phyloP scores from a whole-genome alignment of 2,888 invertebrate genomes.

The Xanthia icteritia region DNA sequence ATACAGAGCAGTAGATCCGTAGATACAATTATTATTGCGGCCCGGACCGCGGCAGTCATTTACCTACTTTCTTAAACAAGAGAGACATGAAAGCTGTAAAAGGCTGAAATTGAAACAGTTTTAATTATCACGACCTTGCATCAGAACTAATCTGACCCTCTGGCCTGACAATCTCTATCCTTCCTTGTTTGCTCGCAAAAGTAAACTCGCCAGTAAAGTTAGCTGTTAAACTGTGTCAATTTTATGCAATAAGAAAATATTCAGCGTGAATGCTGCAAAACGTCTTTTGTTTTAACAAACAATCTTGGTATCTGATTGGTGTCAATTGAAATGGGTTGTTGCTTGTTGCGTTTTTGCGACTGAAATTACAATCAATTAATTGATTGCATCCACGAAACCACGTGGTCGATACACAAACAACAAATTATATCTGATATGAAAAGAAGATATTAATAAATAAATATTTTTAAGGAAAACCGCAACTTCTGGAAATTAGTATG shows the following conservation, averaged over 20 bases:
- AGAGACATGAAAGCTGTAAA: neutral
- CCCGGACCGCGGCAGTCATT: neutral
- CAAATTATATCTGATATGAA: neutral
- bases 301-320: conserved; percentile 35
- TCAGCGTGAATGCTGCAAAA: conserved; percentile 8
- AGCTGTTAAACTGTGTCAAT: neutral
- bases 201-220: neutral
- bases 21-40: neutral
- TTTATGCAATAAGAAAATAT: neutral
- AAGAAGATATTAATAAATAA: neutral
- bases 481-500: neutral
- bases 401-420: neutral
- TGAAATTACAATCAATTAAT: conserved; percentile 26
- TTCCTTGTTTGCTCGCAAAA: conserved; percentile 10
- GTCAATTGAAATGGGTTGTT: conserved; percentile 46
- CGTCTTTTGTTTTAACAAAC: conserved; percentile 4
- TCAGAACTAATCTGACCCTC: neutral
- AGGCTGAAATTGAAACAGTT: neutral
- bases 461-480: neutral
- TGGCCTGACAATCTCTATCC: neutral
- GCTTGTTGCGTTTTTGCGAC: conserved; percentile 33
- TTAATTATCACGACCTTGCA: neutral
- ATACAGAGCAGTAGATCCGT: neutral
- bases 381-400: conserved; percentile 22
- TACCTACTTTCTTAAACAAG: neutral